phyloP scores from a whole-genome alignment of 1,140 invertebrate genomes.

The Ruditapes philippinarum region DNA sequence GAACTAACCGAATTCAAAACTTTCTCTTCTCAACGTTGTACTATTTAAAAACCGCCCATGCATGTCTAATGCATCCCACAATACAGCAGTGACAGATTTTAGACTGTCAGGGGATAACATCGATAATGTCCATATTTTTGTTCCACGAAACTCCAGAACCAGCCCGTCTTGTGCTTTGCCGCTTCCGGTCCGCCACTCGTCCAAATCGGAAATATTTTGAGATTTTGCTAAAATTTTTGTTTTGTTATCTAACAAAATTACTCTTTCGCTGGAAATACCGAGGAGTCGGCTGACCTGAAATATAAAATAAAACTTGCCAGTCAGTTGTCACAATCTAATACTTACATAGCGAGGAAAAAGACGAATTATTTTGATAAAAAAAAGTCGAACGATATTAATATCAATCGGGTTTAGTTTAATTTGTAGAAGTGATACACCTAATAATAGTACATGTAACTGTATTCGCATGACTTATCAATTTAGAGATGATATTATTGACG shows the following conservation, averaged over 20 bases:
- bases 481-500: too few species aligned
- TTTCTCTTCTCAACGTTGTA: slow-evolving; percentile 79
- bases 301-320: neutral
- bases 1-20: slow-evolving; percentile 85
- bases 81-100: slow-evolving; percentile 87
- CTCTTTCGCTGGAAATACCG: slow-evolving; percentile 89
- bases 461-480: too few species aligned
- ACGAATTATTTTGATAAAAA: too few species aligned
- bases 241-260: slow-evolving; percentile 90
- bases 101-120: slow-evolving; percentile 87
- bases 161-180: slow-evolving; percentile 90
- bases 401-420: too few species aligned
- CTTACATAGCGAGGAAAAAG: too few species aligned
- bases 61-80: slow-evolving; percentile 88
- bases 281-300: slow-evolving; percentile 89
- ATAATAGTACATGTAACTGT: too few species aligned
- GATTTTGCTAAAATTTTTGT: slow-evolving; percentile 89
- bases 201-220: slow-evolving; percentile 90
- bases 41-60: slow-evolving; percentile 85
- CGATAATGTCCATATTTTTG: slow-evolving; percentile 87
- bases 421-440: too few species aligned
- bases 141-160: slow-evolving; percentile 90
- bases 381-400: too few species aligned
- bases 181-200: slow-evolving; percentile 90
- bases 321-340: too few species aligned